Evolutionary conservation across 2,113 vertebrate genomes (phyloP), one percentile per base, ranked within the genome.

Genomic region (Setophaga coronata): DNA sequence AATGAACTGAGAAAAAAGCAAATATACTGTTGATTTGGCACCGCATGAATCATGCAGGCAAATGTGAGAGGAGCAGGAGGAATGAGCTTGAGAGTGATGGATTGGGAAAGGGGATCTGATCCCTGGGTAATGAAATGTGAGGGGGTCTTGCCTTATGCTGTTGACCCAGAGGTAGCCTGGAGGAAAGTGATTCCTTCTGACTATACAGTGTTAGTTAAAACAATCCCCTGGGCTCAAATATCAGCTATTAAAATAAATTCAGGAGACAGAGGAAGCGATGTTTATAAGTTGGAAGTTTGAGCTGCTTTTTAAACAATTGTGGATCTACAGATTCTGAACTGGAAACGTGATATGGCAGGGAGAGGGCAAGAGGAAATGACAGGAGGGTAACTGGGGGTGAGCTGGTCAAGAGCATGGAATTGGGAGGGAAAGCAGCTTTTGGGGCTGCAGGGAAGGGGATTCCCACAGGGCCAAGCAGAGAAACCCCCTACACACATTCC

Each of bases 241-340:
- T 97, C 97, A 98, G 94, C 96, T 97, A 98, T 98, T 98, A 97
- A 98, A 98, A 98, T 98, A 98, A 98, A 98, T 98, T 96, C 96
- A 97, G 96, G 95, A 97, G 97, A 96, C 95, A 96, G 97, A 97
- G 97, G 97, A 98, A 98, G 95, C 56, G 48, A 97, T 97, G 97
- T 98, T 98, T 97, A 97, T 95, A 96, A 90, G 92, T 94, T 97
- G 94, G 93, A 97, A 95, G 82, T 95, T 97, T 97, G 95, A 96
- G 81, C 80, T 97, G 93, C 91, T 97, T 97, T 97, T 97, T 96
- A 98, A 98, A 98, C 97, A 98, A 96, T 92, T 93, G 76, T 93
- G 95, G 86, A 97, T 96, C 97, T 96, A 97, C 97, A 97, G 81
- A 98, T 95, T 96, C 97, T 93, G 94, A 97, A 95, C 96, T 97